Evolutionary conservation across 1,140 invertebrate species (phyloP).

Genomic region (Ostrea denselamellosa): DNA sequence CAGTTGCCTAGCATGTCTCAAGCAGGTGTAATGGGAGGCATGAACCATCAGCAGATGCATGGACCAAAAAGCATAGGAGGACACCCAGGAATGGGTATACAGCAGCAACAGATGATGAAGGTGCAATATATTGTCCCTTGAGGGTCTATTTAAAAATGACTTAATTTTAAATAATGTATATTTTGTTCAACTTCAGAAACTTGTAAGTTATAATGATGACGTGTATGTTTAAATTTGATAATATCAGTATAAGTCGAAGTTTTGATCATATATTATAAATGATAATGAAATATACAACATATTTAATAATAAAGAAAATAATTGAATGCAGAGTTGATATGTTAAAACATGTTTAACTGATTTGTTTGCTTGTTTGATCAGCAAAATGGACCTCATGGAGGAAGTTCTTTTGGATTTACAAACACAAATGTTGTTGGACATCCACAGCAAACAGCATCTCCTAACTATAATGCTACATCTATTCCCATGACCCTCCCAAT

Average conservation of each 20-base stretch:
- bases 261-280: no score
- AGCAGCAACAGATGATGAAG: slow-evolving; percentile 67
- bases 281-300: no score
- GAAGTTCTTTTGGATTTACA: slow-evolving; percentile 55
- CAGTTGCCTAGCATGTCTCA: slow-evolving; percentile 60
- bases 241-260: no score
- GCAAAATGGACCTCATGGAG: slow-evolving; percentile 65
- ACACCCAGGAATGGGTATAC: slow-evolving; percentile 66
- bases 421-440: slow-evolving; percentile 56
- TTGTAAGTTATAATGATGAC: no score
- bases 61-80: slow-evolving; percentile 63
- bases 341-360: neutral
- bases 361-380: slow-evolving; percentile 44
- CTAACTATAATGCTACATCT: slow-evolving; percentile 48
- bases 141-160: neutral
- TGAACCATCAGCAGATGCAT: slow-evolving; percentile 61
- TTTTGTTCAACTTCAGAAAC: neutral
- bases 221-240: no score
- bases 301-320: slow-evolving; percentile 1
- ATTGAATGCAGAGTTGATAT: slow-evolving; percentile 44
- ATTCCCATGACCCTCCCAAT: slow-evolving; percentile 32
- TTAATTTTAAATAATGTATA: neutral
- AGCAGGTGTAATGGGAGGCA: slow-evolving; percentile 62
- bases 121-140: slow-evolving; percentile 45
- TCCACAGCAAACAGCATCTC: slow-evolving; percentile 53